A percentile compares a stretch with the other conserved stretches of the same genome.
Evolutionary conservation across 2,888 invertebrate genomes (phyloP).

Genomic region (Drosophila anomalata): DNA sequence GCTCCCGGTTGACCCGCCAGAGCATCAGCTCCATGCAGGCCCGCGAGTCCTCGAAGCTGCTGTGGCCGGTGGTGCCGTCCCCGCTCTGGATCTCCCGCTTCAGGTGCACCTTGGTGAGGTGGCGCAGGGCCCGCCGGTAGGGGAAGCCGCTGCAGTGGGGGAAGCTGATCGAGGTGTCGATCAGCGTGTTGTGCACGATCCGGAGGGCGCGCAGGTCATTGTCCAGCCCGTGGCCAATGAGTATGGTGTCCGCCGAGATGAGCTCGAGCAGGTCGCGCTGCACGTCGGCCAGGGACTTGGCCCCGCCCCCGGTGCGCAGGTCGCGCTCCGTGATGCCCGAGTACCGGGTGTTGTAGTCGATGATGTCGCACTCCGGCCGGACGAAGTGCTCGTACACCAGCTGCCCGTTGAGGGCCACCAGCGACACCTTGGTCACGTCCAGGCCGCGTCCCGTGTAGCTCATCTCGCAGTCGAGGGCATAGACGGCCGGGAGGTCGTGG

Average conservation of each 20-base stretch:
- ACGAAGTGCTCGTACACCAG: conserved; percentile 94
- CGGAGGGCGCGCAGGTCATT: conserved; percentile 95
- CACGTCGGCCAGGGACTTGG: conserved; percentile 90
- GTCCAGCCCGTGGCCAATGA: conserved; percentile 97
- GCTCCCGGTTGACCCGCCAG: conserved; percentile 86
- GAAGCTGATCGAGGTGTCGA: conserved; percentile 95
- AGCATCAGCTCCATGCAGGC: conserved; percentile 95
- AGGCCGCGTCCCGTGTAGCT: conserved; percentile 94
- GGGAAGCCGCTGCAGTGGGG: conserved; percentile 94
- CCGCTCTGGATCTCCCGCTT: conserved; percentile 92
- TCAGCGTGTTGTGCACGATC: conserved; percentile 91
- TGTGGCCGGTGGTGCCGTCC: conserved; percentile 89
- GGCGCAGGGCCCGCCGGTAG: conserved; percentile 92
- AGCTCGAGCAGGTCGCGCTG: conserved; percentile 93
- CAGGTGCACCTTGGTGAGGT: conserved; percentile 89
- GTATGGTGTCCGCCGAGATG: conserved; percentile 92
- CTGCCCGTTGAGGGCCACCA: conserved; percentile 90
- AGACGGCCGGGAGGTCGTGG: conserved; percentile 84
- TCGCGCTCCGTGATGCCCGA: conserved; percentile 93
- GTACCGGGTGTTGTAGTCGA: conserved; percentile 98
- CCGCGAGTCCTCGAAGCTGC: conserved; percentile 96
- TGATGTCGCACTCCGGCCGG: conserved; percentile 90
- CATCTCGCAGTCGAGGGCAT: conserved; percentile 98
- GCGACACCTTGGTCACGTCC: conserved; percentile 94
- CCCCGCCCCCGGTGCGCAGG: conserved; percentile 86